Percentiles rank a stretch among this genome's conserved stretches.
phyloP scores from a whole-genome alignment of 2,113 vertebrate genomes.

The Pachycephala philippinensis region DNA sequence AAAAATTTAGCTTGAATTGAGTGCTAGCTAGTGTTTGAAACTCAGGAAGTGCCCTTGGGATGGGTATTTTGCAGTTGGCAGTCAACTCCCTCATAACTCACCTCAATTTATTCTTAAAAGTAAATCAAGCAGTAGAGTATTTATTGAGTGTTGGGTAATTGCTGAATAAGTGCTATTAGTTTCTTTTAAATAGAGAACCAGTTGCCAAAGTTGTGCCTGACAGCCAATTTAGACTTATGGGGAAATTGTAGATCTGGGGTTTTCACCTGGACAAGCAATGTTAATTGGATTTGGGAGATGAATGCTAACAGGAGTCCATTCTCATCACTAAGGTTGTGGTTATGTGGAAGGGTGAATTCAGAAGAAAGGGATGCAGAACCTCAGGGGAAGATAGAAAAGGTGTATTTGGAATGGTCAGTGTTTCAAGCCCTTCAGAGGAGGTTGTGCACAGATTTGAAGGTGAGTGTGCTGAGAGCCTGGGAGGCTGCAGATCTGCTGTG shows the following conservation, averaged over 20 bases:
- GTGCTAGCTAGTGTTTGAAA: background rate
- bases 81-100: background rate
- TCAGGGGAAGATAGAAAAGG: background rate
- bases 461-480: fast-evolving
- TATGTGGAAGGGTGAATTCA: background rate
- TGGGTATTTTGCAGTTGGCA: background rate
- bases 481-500: background rate
- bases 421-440: background rate
- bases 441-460: background rate
- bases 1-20: background rate
- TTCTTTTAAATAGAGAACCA: background rate
- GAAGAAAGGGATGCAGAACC: background rate
- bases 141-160: background rate
- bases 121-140: background rate
- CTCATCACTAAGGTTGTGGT: background rate
- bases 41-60: background rate
- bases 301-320: background rate
- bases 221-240: background rate
- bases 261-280: background rate
- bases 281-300: background rate
- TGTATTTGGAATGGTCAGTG: background rate
- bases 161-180: background rate
- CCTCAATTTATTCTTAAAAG: background rate
- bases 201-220: background rate
- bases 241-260: background rate